Evolutionary conservation across 2,113 vertebrate genomes (phyloP).

Genomic region (Salvelinus fontinalis): DNA sequence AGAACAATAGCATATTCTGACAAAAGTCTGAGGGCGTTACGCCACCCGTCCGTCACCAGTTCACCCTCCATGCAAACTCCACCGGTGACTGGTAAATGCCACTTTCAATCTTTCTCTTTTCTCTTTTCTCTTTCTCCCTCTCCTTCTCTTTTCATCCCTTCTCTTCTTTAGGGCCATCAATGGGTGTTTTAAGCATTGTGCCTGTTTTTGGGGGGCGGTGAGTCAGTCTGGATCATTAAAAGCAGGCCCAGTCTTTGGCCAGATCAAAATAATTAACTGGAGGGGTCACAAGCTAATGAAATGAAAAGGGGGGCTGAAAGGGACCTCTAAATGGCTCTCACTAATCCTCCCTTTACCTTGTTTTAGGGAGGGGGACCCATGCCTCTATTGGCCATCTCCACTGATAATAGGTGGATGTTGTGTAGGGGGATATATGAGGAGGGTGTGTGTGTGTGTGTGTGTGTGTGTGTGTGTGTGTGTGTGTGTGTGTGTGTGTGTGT

Average conservation of each 20-base stretch:
- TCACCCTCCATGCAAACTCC: constrained; percentile 53
- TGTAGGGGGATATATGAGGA: constrained; percentile 22
- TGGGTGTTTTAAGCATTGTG: constrained; percentile 80
- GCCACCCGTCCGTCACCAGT: constrained; percentile 54
- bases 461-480: constrained; percentile 17
- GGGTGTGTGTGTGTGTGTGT: constrained; percentile 18
- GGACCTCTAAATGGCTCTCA: constrained; percentile 67
- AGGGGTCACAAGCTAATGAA: constrained; percentile 82
- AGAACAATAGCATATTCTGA: constrained; percentile 71
- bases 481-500: constrained; percentile 23
- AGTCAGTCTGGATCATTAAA: constrained; percentile 78
- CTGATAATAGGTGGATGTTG: constrained; percentile 54
- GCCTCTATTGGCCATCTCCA: constrained; percentile 50
- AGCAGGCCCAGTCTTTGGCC: constrained; percentile 74
- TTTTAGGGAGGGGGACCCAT: constrained; percentile 62
- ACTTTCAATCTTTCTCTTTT: constrained; percentile 69
- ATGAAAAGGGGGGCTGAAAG: constrained; percentile 72
- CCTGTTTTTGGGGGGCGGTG: constrained; percentile 62
- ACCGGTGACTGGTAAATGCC: constrained; percentile 72
- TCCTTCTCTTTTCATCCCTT: constrained; percentile 62
- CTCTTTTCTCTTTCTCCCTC: constrained; percentile 51
- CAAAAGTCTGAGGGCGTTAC: constrained; percentile 66
- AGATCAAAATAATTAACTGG: constrained; percentile 83
- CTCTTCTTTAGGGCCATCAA: constrained; percentile 57
- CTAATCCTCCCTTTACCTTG: constrained; percentile 79